These are phyloP conservation scores for Stenodera caucasica DNA, from an alignment of 2,888 invertebrate species.

Conservation along the genomic window DNA sequence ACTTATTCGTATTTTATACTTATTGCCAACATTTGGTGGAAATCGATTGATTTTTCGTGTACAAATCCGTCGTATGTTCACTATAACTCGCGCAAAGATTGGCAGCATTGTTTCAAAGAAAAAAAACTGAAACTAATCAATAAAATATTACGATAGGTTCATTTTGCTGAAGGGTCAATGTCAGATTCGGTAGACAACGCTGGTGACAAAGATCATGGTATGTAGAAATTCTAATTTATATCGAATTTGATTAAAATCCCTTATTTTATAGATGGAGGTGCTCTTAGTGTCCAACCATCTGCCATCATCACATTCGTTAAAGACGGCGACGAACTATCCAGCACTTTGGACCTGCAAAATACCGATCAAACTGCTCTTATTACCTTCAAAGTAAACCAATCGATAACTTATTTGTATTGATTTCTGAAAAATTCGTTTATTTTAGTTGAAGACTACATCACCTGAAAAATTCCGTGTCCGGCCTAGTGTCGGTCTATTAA, in stretches of 20 bases:
- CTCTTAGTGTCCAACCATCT: slow-evolving; percentile 67
- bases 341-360: slow-evolving; percentile 71
- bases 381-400: slow-evolving; percentile 66
- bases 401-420: neutral
- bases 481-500: slow-evolving; percentile 79
- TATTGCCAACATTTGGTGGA: slow-evolving; percentile 2
- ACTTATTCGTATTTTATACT: neutral
- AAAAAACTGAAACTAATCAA: slow-evolving; percentile 41
- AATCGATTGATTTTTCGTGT: neutral
- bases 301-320: slow-evolving; percentile 71
- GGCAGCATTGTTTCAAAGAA: neutral
- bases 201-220: slow-evolving; percentile 42
- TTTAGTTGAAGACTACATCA: slow-evolving; percentile 92
- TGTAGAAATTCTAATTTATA: slow-evolving; percentile 24
- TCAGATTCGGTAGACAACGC: slow-evolving; percentile 52
- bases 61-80: neutral
- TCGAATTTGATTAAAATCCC: neutral
- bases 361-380: slow-evolving; percentile 59
- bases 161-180: slow-evolving; percentile 65
- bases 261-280: slow-evolving; percentile 55
- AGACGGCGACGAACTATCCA: slow-evolving; percentile 68
- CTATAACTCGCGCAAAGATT: neutral
- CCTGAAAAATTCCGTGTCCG: slow-evolving; percentile 94
- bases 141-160: slow-evolving; percentile 60
- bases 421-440: slow-evolving; percentile 36